phyloP scores from a whole-genome alignment of 1,140 invertebrate genomes.

The Bemisia tabaci region DNA sequence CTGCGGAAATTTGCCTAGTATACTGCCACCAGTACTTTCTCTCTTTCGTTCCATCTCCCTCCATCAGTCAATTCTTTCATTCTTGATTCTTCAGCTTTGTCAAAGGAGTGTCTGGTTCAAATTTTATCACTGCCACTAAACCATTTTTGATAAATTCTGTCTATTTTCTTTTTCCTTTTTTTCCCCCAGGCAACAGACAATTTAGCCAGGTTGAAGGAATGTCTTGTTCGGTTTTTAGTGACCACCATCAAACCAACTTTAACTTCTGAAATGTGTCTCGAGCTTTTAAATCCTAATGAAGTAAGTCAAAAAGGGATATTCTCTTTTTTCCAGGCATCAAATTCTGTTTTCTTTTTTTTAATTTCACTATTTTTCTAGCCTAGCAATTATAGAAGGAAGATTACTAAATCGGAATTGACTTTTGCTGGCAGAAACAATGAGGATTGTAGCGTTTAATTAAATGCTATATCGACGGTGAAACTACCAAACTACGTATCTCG shows the following conservation, averaged over 20 bases:
- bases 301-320: constrained; percentile 16
- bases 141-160: neutral
- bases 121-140: too few relatives aligned
- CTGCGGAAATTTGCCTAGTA: neutral
- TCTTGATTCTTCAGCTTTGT: neutral
- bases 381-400: neutral
- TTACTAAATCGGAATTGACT: neutral
- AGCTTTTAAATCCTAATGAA: constrained; percentile 23
- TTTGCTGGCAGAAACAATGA: neutral
- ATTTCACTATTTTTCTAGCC: neutral
- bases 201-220: constrained; percentile 17
- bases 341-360: neutral
- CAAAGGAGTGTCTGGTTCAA: too few relatives aligned
- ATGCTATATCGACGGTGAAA: too few relatives aligned
- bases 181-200: constrained; percentile 17
- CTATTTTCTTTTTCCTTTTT: constrained; percentile 3
- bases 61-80: too few relatives aligned
- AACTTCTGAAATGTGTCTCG: neutral
- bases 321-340: too few relatives aligned
- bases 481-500: too few relatives aligned
- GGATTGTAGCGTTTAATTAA: too few relatives aligned
- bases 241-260: constrained; percentile 10
- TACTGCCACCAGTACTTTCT: neutral
- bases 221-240: constrained; percentile 17
- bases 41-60: neutral